phyloP scores from a whole-genome alignment of 2,113 vertebrate genomes.

The Galeopterus variegatus region DNA sequence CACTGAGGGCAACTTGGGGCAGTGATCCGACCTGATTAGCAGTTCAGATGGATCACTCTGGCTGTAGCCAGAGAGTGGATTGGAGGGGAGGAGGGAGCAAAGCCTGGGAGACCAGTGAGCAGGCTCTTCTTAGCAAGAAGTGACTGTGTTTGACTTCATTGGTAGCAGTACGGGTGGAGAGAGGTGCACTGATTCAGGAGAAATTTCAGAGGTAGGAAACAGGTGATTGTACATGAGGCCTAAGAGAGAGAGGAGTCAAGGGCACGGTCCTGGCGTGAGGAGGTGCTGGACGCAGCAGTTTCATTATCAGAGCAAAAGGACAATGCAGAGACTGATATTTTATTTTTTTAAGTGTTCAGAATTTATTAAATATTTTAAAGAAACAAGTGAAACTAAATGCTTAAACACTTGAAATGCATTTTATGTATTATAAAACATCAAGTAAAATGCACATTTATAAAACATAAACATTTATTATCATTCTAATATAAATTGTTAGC shows the following conservation, averaged over 20 bases:
- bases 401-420: neutral
- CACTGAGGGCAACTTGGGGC: neutral
- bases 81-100: neutral
- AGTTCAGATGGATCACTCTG: neutral
- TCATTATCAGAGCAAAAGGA: neutral
- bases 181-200: neutral
- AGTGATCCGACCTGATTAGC: neutral
- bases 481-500: slow-evolving; percentile 23
- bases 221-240: neutral
- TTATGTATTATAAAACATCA: neutral
- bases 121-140: neutral
- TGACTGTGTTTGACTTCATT: neutral
- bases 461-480: neutral
- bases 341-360: neutral
- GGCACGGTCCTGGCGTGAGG: neutral
- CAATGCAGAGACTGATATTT: neutral
- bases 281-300: neutral
- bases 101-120: neutral
- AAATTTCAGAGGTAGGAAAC: neutral
- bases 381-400: slow-evolving; percentile 31
- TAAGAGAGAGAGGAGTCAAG: neutral
- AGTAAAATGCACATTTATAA: neutral
- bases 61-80: neutral
- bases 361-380: slow-evolving; percentile 28
- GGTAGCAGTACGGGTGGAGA: neutral